These are phyloP conservation scores for Mormyrus proboscirostris DNA, from an alignment of 2,797 vertebrate genomes.

Conservation along the genomic window DNA sequence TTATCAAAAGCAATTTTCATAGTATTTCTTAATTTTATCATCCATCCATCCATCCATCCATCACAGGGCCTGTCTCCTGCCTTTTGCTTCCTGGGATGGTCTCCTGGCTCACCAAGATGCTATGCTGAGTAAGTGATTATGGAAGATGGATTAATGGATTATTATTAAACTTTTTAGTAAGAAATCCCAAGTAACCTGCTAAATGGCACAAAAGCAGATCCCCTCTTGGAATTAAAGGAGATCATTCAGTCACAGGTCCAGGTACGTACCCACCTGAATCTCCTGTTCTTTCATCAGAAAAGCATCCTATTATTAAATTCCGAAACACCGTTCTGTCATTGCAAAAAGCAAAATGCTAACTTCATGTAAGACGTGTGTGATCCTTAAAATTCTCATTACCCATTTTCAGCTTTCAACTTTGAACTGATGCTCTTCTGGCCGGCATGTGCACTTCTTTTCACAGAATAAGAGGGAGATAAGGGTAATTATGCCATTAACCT, in stretches of 20 bases:
- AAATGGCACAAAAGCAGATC: not conserved
- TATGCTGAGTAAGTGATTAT: not conserved
- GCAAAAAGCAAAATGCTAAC: not conserved
- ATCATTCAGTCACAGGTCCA: not conserved
- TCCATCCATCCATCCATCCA: not conserved
- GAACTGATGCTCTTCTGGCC: not conserved
- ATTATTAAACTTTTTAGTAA: not conserved
- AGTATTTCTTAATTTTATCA: not conserved
- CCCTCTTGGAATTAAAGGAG: not conserved
- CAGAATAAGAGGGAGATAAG: not conserved
- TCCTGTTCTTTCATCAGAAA: not conserved
- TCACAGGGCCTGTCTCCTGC: not conserved
- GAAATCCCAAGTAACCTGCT: not conserved
- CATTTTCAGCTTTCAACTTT: not conserved
- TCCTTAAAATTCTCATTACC: not conserved
- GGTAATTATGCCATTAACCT: constrained; percentile 47
- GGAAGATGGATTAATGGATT: not conserved
- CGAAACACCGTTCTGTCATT: not conserved
- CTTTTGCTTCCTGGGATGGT: not conserved
- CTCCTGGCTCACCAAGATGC: not conserved
- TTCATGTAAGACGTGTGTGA: not conserved
- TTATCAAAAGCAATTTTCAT: not conserved
- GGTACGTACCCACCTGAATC: not conserved
- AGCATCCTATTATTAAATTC: not conserved
- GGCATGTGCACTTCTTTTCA: not conserved